Conservation (phyloP, 2,113 vertebrate genomes). For the Anolis sagrei region DNA sequence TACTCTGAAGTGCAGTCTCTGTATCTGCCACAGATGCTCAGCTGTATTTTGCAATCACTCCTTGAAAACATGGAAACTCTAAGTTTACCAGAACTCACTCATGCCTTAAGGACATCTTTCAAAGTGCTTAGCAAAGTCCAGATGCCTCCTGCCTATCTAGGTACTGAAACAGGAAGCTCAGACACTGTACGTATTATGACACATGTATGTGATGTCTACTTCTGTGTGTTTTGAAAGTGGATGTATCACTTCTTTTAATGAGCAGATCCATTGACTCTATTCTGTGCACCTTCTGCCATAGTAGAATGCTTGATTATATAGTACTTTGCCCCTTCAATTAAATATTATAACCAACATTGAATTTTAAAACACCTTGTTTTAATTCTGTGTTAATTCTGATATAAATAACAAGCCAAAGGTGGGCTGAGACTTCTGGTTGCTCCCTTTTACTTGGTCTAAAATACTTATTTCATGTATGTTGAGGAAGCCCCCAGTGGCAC, state of each 20-base stretch:
- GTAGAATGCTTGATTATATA: not conserved
- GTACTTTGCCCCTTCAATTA: not conserved
- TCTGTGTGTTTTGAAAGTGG: not conserved
- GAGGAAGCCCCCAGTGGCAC: too few relatives aligned
- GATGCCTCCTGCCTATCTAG: conserved; percentile 93
- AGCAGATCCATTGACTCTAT: not conserved
- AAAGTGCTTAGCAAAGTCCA: conserved; percentile 96
- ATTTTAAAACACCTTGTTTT: not conserved
- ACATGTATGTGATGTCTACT: not conserved
- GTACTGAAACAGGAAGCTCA: conserved; percentile 66
- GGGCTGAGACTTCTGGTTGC: not conserved
- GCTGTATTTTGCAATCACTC: conserved; percentile 84
- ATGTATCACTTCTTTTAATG: not conserved
- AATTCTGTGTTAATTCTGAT: not conserved
- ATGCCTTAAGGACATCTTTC: conserved; percentile 88
- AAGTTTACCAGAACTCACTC: conserved; percentile 85
- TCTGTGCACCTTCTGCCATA: not conserved
- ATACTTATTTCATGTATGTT: not conserved
- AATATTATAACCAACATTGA: not conserved
- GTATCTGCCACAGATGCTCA: conserved; percentile 94
- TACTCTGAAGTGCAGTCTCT: conserved; percentile 93
- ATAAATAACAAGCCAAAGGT: not conserved
- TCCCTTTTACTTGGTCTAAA: not conserved
- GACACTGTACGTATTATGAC: conserved; percentile 65
- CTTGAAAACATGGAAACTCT: conserved; percentile 78